These are phyloP conservation scores for Campoletis sonorensis DNA, from an alignment of 1,140 invertebrate genomes.

Conservation along the genomic window DNA sequence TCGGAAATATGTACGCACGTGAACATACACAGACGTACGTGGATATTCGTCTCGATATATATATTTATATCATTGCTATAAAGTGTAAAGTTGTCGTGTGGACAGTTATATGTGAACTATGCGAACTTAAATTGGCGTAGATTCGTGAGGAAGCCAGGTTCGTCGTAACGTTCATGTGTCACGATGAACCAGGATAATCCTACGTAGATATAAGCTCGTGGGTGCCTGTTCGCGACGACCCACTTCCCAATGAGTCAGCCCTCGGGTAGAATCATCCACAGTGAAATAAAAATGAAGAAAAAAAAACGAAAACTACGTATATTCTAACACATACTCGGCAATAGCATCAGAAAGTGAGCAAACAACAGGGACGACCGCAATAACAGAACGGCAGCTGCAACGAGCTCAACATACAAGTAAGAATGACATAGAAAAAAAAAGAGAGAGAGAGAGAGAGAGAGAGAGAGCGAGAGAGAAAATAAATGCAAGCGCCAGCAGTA, in stretches of 20 bases:
- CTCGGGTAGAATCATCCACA: constrained; percentile 5
- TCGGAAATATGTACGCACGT: too few relatives aligned
- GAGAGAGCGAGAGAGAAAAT: background rate
- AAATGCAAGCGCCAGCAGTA: background rate
- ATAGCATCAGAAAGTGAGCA: constrained; percentile 17
- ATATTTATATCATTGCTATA: background rate
- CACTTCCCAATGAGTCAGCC: constrained; percentile 42
- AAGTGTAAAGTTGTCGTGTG: background rate
- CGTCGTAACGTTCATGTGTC: constrained; percentile 1
- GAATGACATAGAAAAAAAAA: background rate
- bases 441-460: too few relatives aligned
- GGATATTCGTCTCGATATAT: too few relatives aligned
- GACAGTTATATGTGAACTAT: background rate
- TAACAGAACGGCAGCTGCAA: background rate
- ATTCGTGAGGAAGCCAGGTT: constrained; percentile 24
- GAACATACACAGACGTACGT: background rate
- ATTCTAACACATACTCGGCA: background rate
- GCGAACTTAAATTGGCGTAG: constrained; percentile 5
- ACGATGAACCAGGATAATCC: constrained; percentile 35
- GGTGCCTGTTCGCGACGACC: constrained; percentile 9
- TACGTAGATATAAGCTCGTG: constrained; percentile 12
- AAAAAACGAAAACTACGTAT: constrained; percentile 14
- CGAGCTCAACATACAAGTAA: background rate
- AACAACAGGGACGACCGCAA: background rate
- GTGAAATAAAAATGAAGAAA: background rate